Evolutionary conservation across 2,888 invertebrate genomes (phyloP).

Genomic region (Mimas tiliae): DNA sequence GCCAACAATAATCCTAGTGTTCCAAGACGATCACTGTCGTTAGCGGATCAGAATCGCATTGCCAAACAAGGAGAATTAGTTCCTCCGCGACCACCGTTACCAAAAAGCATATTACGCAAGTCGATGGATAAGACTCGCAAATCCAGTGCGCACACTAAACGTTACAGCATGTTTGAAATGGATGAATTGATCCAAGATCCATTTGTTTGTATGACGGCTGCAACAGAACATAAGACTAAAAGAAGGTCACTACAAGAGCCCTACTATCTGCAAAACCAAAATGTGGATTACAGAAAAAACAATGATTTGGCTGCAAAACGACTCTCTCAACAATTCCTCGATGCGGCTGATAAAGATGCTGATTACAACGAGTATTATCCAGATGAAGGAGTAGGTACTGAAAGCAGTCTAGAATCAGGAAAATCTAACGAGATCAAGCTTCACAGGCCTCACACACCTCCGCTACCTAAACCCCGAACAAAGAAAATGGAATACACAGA

Average conservation of each 20-base stretch:
- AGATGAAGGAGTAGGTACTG: conserved; percentile 87
- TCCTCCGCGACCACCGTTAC: conserved; percentile 89
- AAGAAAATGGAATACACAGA: conserved; percentile 79
- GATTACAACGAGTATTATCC: conserved; percentile 83
- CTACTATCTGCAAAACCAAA: conserved; percentile 85
- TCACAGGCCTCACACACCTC: conserved; percentile 80
- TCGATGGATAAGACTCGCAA: conserved; percentile 83
- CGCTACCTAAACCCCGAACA: conserved; percentile 78
- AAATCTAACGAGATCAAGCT: conserved; percentile 83
- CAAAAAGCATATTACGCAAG: conserved; percentile 89
- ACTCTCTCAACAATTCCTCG: conserved; percentile 79
- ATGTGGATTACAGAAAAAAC: conserved; percentile 78
- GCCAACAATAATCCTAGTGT: conserved; percentile 86
- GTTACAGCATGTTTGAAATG: conserved; percentile 93
- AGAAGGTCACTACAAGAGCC: conserved; percentile 91
- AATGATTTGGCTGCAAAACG: conserved; percentile 82
- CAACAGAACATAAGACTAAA: conserved; percentile 84
- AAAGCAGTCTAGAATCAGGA: conserved; percentile 84
- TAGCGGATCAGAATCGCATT: conserved; percentile 81
- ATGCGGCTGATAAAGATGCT: conserved; percentile 82
- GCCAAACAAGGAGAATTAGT: conserved; percentile 80
- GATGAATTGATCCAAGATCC: conserved; percentile 84
- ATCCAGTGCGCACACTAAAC: conserved; percentile 82
- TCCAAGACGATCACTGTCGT: conserved; percentile 88
- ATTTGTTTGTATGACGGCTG: conserved; percentile 71